These are phyloP conservation scores for Calosoma granatense DNA, from an alignment of 1,140 invertebrate genomes.

Conservation along the genomic window DNA sequence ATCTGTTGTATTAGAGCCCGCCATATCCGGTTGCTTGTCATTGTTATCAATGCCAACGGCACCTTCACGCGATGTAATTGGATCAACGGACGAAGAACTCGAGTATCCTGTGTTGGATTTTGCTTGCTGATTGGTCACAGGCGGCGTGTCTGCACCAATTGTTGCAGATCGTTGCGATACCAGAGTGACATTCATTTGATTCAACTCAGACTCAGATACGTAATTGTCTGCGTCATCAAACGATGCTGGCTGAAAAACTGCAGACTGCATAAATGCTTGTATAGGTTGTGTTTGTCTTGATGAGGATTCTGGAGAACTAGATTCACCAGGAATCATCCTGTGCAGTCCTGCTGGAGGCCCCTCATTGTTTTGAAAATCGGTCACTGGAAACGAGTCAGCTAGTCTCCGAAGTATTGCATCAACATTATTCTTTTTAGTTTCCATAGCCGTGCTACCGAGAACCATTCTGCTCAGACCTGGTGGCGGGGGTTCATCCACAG, in stretches of 20 bases:
- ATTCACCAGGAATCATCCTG: constrained; percentile 46
- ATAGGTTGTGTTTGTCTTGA: constrained; percentile 26
- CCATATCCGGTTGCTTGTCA: constrained; percentile 22
- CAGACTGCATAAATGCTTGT: too few species aligned
- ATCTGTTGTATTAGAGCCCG: constrained; percentile 17
- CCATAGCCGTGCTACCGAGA: constrained; percentile 26
- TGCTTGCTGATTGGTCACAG: constrained; percentile 12
- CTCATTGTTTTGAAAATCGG: constrained; percentile 16
- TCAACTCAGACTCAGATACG: constrained; percentile 27
- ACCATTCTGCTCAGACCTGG: constrained; percentile 36
- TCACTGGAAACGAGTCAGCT: background rate
- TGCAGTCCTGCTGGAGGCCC: constrained; percentile 44
- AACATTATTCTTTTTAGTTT: constrained; percentile 18
- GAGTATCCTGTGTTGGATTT: background rate
- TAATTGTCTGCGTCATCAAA: constrained; percentile 21
- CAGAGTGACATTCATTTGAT: constrained; percentile 18
- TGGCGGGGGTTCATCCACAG: constrained; percentile 26
- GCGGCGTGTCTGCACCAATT: constrained; percentile 31
- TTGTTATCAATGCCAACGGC: constrained; percentile 26
- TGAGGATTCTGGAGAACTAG: constrained; percentile 30
- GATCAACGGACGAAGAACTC: constrained; percentile 16
- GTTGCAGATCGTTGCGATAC: constrained; percentile 26
- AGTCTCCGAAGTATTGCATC: background rate
- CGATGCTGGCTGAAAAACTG: constrained; percentile 12
- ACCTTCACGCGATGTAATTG: constrained; percentile 11